Base-by-base conservation (phyloP, 2,888 invertebrate species). In the Prionchulus punctatus region DNA sequence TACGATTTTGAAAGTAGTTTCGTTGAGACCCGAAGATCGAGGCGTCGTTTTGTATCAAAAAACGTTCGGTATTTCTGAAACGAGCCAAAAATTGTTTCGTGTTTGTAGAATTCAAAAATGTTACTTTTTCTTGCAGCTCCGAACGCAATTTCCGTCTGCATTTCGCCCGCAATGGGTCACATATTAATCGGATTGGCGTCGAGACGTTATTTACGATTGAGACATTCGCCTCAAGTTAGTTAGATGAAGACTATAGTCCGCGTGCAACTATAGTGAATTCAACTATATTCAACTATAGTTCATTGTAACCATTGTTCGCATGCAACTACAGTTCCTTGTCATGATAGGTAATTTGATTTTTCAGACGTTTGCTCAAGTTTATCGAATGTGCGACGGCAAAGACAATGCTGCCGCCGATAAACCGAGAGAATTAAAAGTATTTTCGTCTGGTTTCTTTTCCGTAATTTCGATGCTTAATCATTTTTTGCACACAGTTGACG, bases 101-200 rank as follows among this genome's bases (percentile, higher is more conserved):
- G 18, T 18, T 36, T 36, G 7, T 36, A 36, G 36, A 7, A 12
- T 54, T 45, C 26, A 30, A 43, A 36, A 30, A 28, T 48, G 15
- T n/a, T 28, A 30, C 51, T 53, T 48, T 12, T n/a, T 51, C n/a
- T 27, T 58, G 2, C 27, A 60, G 83, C 83, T 66, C 83, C 84
- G 65, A 82, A 82, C 70, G 86, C 85, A 1, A 84, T 87, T 52
- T 86, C 86, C 1, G 82, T 87, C 43, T 85, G 85, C 59, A 76
- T 88, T 61, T 86, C 86, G n/a, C 86, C 87, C 1, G 80, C 83
- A 18, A 30, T 28, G 27, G 81, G 81, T 61, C 84, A 85, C 72
- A 76, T 87, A 30, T 79, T 86, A 48, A 85, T 87, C 28, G 87
- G 87, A 18, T 76, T 86, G 43, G 85, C 84, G 58, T 80, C 82